These are phyloP conservation scores for Dasyprocta punctata DNA, from an alignment of 2,113 vertebrate genomes.

Conservation along the genomic window DNA sequence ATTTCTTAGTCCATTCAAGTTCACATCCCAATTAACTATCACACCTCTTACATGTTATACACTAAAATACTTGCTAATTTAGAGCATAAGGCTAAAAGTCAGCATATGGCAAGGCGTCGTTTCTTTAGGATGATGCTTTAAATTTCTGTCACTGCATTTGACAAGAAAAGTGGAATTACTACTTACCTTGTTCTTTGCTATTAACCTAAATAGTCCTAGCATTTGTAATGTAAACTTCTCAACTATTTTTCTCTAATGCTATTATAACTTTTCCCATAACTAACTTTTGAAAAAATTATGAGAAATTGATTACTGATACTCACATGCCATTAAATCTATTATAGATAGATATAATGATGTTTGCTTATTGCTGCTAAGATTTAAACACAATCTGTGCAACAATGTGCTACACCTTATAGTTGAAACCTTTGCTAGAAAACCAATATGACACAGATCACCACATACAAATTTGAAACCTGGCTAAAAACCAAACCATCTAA, in stretches of 20 bases:
- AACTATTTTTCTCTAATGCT: constrained; percentile 38
- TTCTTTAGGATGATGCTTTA: constrained; percentile 15
- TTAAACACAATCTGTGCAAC: constrained; percentile 33
- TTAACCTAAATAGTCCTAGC: neutral
- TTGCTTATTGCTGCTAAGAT: constrained; percentile 54
- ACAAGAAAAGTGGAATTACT: constrained; percentile 19
- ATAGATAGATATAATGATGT: constrained; percentile 38
- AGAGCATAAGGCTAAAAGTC: constrained; percentile 7
- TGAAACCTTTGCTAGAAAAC: constrained; percentile 27
- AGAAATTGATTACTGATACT: constrained; percentile 2
- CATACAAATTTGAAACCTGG: constrained; percentile 35
- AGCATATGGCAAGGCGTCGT: neutral
- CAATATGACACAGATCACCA: constrained; percentile 21
- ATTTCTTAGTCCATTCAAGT: neutral
- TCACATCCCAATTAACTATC: neutral
- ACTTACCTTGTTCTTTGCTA: neutral
- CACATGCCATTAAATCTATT: constrained; percentile 31
- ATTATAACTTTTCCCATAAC: constrained; percentile 43
- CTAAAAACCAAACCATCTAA: constrained; percentile 9
- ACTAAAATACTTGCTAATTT: constrained; percentile 6
- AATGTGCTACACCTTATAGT: constrained; percentile 15
- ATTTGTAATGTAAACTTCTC: neutral
- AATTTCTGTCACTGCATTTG: constrained; percentile 29
- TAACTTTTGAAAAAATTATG: constrained; percentile 44
- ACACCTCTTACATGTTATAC: neutral